These are phyloP conservation scores for Indicator maculatus DNA, from an alignment of 2,113 vertebrate species.

Conservation along the genomic window DNA sequence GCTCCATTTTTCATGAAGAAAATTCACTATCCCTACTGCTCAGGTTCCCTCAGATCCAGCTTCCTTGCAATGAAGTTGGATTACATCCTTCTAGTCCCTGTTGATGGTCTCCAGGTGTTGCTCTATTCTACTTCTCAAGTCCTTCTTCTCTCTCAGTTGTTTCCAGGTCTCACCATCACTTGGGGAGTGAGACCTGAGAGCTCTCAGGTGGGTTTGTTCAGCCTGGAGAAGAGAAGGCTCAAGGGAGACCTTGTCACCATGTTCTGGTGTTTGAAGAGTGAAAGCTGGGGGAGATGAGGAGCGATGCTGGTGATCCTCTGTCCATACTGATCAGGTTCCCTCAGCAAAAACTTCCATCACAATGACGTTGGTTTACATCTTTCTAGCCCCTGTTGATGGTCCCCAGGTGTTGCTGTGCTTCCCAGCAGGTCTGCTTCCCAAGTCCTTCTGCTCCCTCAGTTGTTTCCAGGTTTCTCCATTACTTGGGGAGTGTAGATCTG, in stretches of 20 bases:
- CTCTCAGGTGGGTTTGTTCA: background rate
- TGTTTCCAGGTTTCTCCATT: background rate
- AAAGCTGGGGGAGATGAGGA: too few species aligned
- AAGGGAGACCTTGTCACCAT: background rate
- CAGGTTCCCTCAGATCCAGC: background rate
- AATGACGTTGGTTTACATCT: background rate
- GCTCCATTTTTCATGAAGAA: background rate
- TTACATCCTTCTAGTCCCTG: background rate
- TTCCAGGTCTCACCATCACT: background rate
- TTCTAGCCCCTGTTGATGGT: background rate
- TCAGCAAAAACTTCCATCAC: fast-evolving
- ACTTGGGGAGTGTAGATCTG: background rate
- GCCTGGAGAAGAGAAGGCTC: background rate
- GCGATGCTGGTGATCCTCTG: background rate
- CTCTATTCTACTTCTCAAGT: background rate
- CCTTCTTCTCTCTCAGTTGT: background rate
- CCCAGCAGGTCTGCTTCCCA: too few species aligned
- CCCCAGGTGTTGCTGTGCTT: background rate
- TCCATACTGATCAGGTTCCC: background rate
- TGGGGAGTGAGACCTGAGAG: background rate
- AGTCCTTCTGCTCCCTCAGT: background rate
- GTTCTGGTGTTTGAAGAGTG: too few species aligned
- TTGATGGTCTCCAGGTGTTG: too few species aligned
- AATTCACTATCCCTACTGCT: background rate
- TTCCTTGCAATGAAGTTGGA: background rate